Base-by-base conservation (phyloP, 2,797 vertebrate species). In the Gobio occitaniae region DNA sequence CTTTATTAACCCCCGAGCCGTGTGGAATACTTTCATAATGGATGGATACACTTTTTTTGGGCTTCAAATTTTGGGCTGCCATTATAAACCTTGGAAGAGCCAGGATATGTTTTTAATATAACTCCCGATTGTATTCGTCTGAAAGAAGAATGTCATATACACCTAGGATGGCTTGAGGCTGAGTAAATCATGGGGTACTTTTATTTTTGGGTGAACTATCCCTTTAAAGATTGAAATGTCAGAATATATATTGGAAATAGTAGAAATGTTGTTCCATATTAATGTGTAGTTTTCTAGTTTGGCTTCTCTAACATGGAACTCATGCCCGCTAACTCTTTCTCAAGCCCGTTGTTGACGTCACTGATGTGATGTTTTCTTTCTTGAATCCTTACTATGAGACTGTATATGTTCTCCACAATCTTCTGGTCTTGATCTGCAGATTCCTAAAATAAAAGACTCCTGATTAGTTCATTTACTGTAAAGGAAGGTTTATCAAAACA, bases 401-500 rank as follows among this genome's bases (percentile, higher is more conserved):
- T 84, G 72, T 80, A 12, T 36, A 93, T 76, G 16, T 19, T 52
- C 0, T 89, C 86, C 66, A 93, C 38, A 13, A 91, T 65, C 78
- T 89, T 86, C 50, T 90, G 86, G 54, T 93, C 88, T 21, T 79
- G 86, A 74, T 90, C 86, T 52, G 88, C 74, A 90, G 90, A 92
- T 70, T 91, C 85, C 88, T 94, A 69, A n/a, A 19, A 50, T 15
- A 6, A 82, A 16, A 66, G 9, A 76, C 44, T 65, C 1, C 17
- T 38, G 41, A 16, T 70, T 38, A 38, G 5, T 38, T 66, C 1
- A 52, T 54, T 17, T 25, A n/a, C 69, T 80, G 10, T 21, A 25
- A 38, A 54, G 48, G 38, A 15, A 54, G 68, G 11, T 80, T 21
- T 4, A 21, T 13, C 61, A 79, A 65, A 79, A 47, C 59, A 47